phyloP scores from a whole-genome alignment of 2,888 invertebrate species.

The Gasteruption jaculator region DNA sequence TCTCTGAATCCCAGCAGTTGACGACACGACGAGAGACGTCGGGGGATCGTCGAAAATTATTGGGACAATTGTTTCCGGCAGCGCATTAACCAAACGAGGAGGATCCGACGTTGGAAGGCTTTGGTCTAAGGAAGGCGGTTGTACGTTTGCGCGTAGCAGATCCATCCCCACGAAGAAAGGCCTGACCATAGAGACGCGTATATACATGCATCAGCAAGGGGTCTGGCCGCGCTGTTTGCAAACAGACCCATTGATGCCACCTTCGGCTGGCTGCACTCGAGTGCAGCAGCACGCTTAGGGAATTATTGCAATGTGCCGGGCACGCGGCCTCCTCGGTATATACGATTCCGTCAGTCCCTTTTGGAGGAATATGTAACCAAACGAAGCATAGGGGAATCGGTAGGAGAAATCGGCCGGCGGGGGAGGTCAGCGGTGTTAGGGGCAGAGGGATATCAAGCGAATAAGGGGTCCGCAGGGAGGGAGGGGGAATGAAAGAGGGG shows the following conservation, averaged over 20 bases:
- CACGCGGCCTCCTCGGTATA: too few relatives aligned
- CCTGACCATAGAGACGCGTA: not conserved
- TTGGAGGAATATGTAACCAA: too few relatives aligned
- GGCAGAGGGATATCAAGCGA: slow-evolving; percentile 18
- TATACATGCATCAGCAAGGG: not conserved
- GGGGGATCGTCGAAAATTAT: too few relatives aligned
- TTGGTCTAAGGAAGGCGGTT: too few relatives aligned
- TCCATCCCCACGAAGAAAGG: not conserved
- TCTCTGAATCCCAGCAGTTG: too few relatives aligned
- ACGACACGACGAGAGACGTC: too few relatives aligned
- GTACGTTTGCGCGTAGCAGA: not conserved
- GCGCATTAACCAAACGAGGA: too few relatives aligned
- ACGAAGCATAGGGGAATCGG: slow-evolving; percentile 39
- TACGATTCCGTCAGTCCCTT: too few relatives aligned
- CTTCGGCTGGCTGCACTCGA: not conserved
- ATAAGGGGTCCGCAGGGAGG: slow-evolving; percentile 21
- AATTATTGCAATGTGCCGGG: too few relatives aligned
- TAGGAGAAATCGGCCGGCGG: slow-evolving; percentile 42
- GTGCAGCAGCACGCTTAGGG: too few relatives aligned
- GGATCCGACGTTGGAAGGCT: too few relatives aligned
- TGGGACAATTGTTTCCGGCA: too few relatives aligned
- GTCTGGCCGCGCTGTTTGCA: slow-evolving; percentile 1
- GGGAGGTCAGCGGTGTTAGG: slow-evolving; percentile 31
- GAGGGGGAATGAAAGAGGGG: slow-evolving; percentile 27
- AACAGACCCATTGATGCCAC: slow-evolving; percentile 7